Conservation (phyloP, 2,797 vertebrate species). For the Champsocephalus esox region DNA sequence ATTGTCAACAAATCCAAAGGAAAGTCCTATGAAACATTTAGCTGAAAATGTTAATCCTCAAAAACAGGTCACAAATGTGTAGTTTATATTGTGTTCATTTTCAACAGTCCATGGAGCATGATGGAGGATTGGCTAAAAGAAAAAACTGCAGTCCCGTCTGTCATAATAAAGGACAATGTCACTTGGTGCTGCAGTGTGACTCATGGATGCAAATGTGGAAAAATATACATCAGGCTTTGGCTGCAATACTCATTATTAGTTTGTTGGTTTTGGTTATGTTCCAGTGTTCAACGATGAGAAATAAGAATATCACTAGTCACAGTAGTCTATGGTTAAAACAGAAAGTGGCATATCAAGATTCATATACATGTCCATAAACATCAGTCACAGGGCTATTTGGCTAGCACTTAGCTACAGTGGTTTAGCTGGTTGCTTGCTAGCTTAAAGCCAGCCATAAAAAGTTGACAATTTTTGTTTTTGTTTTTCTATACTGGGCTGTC, state of each 20-base stretch:
- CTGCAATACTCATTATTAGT: no score
- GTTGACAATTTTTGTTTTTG: background rate
- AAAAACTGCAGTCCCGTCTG: background rate
- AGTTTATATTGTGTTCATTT: no score
- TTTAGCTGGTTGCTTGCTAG: background rate
- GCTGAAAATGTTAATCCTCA: background rate
- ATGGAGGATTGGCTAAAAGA: background rate
- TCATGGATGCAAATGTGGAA: background rate
- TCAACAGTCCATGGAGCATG: no score
- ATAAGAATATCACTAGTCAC: no score
- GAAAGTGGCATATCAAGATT: no score
- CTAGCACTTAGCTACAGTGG: background rate
- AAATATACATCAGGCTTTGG: background rate
- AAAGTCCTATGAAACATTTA: background rate
- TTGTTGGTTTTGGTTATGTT: no score
- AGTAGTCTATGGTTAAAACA: no score
- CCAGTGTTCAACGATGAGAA: no score
- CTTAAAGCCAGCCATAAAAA: background rate
- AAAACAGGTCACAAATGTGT: no score
- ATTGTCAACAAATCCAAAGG: background rate
- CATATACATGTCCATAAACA: no score
- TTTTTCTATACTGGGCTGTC: background rate
- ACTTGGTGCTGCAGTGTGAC: background rate
- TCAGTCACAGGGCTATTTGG: background rate
- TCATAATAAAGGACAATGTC: background rate